A percentile compares a stretch with the other conserved stretches of the same genome.
Conservation (phyloP, 1,140 invertebrate genomes). For the Sycophaga agraensis region DNA sequence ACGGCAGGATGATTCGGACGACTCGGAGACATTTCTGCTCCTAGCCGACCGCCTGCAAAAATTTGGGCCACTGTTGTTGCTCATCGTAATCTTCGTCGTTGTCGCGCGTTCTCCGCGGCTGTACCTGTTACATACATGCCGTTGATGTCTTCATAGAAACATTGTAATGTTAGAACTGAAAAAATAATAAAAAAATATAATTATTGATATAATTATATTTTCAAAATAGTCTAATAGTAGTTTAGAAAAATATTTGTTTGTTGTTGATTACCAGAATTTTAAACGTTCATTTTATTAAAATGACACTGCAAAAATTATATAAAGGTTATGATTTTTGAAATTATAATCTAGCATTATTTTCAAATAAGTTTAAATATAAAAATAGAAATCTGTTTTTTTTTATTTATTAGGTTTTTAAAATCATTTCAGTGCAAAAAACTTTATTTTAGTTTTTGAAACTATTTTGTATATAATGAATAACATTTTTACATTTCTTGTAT, state of each 20-base stretch:
- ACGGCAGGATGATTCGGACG: neutral
- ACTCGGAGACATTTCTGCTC: constrained; percentile 13
- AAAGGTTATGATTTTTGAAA: no score
- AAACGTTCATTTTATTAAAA: no score
- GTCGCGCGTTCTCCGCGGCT: constrained; percentile 14
- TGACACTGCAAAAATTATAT: no score
- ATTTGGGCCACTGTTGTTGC: neutral
- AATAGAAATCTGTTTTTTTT: neutral
- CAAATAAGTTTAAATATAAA: constrained; percentile 8
- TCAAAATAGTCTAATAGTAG: no score
- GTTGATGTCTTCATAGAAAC: neutral
- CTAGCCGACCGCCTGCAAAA: constrained; percentile 9
- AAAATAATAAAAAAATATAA: neutral
- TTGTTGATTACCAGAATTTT: no score
- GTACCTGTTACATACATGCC: constrained; percentile 18
- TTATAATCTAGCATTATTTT: no score
- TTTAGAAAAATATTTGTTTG: no score
- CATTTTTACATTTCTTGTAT: no score
- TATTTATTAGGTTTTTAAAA: neutral
- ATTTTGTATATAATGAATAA: no score
- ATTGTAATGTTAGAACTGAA: constrained; percentile 3
- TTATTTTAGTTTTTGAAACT: no score
- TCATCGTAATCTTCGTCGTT: constrained; percentile 13
- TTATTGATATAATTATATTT: no score
- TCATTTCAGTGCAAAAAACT: no score